Percentiles rank a stretch among this genome's conserved stretches.
phyloP scores from a whole-genome alignment of 64 coral and sea anemone species.

The Trachythela sp. region DNA sequence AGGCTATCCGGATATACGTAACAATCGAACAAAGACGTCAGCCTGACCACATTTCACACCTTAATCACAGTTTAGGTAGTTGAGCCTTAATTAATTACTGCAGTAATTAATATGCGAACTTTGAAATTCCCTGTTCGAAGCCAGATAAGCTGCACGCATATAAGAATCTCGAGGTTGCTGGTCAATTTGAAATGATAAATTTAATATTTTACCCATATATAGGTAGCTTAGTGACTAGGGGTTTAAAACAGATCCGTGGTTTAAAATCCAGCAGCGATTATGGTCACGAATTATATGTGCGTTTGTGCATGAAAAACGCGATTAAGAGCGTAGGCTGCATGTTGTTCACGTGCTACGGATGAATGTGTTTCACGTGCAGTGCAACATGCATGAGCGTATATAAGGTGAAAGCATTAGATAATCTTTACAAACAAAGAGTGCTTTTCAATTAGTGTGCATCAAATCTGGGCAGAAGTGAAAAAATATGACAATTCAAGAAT shows the following conservation, averaged over 20 bases:
- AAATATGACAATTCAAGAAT: background rate
- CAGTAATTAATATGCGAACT: background rate
- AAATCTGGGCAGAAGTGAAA: background rate
- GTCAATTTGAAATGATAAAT: background rate
- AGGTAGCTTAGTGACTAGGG: no score
- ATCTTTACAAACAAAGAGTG: background rate
- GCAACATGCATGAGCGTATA: background rate
- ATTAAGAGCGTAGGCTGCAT: background rate
- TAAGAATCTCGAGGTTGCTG: background rate
- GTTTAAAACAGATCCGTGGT: no score
- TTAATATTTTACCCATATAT: background rate
- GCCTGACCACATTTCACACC: no score
- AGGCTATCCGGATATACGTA: no score
- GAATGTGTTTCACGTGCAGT: background rate
- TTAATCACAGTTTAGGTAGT: no score
- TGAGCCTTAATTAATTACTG: no score
- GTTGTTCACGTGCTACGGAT: slow-evolving; percentile 9
- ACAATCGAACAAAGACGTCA: background rate
- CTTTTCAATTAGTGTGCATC: background rate
- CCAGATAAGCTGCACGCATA: background rate
- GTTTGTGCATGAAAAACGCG: background rate
- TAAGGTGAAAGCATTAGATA: background rate
- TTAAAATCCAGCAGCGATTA: no score
- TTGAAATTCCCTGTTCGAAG: background rate
- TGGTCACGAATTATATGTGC: background rate